Evolutionary conservation across 2,113 vertebrate genomes (phyloP).

Genomic region (Trochalopteron elliotii): DNA sequence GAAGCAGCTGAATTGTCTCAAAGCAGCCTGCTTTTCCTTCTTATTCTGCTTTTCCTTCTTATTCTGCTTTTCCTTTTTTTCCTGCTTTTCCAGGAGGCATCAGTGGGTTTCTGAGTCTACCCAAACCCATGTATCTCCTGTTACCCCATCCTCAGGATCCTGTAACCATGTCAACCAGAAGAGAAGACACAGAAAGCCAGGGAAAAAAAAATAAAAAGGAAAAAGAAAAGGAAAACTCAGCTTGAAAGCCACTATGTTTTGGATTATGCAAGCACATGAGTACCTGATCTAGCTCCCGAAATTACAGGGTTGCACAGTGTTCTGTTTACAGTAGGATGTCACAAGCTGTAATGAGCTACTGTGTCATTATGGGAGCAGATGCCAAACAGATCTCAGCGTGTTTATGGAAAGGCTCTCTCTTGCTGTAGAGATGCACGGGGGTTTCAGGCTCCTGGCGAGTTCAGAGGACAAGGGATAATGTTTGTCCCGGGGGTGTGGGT

Average conservation of each 20-base stretch:
- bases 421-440: neutral
- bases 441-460: neutral
- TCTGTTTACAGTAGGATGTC: conserved; percentile 31
- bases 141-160: conserved; percentile 35
- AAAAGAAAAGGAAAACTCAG: neutral
- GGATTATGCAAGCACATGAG: conserved; percentile 37
- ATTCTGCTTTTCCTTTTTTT: neutral
- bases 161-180: conserved; percentile 61
- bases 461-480: neutral
- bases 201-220: neutral
- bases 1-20: neutral
- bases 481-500: neutral
- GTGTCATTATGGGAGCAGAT: conserved; percentile 29
- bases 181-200: neutral
- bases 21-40: neutral
- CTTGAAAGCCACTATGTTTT: neutral
- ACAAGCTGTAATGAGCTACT: conserved; percentile 35
- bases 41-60: neutral
- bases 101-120: neutral
- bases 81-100: neutral
- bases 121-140: neutral
- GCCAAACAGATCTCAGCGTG: neutral
- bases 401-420: neutral
- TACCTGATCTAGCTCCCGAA: conserved; percentile 8
- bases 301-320: conserved; percentile 10